A percentile compares a stretch with the other conserved stretches of the same genome.
These are phyloP conservation scores for Onychorhynchus coronatus DNA, from an alignment of 2,113 vertebrate species.

Conservation along the genomic window DNA sequence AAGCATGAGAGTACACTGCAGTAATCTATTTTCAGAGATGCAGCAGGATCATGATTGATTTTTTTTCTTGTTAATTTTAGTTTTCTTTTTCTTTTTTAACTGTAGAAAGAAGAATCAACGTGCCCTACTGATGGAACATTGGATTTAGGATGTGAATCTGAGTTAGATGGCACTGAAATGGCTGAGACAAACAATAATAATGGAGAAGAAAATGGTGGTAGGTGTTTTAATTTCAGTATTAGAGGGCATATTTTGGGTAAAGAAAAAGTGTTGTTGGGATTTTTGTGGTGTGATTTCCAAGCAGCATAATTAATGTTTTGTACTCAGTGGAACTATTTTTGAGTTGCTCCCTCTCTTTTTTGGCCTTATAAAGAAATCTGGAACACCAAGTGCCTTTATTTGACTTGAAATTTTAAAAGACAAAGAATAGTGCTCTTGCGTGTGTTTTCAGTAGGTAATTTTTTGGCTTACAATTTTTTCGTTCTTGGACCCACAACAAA, in stretches of 20 bases:
- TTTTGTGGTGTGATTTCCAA: neutral
- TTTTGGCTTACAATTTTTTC: neutral
- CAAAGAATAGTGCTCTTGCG: neutral
- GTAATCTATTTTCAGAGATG: constrained; percentile 22
- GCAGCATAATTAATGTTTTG: neutral
- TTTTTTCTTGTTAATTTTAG: constrained; percentile 22
- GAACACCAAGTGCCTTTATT: neutral
- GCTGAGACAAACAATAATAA: constrained; percentile 76
- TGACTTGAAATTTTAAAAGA: neutral
- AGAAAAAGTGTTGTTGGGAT: neutral
- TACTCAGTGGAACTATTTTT: neutral
- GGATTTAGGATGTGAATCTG: constrained; percentile 83
- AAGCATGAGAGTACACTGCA: constrained; percentile 5
- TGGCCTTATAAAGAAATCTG: neutral
- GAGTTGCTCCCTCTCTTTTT: neutral
- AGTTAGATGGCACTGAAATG: constrained; percentile 83
- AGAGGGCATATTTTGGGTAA: neutral
- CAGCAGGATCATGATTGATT: constrained; percentile 10
- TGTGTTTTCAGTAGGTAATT: neutral
- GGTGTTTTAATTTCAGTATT: constrained; percentile 22
- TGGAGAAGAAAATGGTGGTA: constrained; percentile 82
- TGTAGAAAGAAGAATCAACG: constrained; percentile 81
- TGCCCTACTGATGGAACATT: constrained; percentile 76
- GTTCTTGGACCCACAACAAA: neutral
- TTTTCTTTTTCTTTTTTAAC: constrained; percentile 44